phyloP scores from a whole-genome alignment of 1,140 invertebrate genomes.

The Ostrea denselamellosa region DNA sequence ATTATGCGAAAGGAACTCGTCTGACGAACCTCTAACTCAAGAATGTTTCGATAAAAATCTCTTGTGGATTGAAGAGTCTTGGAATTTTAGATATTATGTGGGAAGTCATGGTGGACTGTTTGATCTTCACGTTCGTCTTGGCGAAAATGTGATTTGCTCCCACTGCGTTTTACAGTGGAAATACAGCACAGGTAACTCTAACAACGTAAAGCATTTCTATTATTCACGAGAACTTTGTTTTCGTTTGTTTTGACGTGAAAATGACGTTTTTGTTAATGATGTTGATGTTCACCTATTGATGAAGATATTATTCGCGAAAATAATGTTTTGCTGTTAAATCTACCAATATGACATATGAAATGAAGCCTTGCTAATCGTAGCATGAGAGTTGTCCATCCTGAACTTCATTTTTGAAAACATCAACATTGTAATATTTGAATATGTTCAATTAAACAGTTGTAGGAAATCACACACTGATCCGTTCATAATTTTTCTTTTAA shows the following conservation, averaged over 20 bases:
- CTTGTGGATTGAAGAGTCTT: conserved; percentile 69
- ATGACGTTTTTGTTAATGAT: too few relatives aligned
- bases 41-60: conserved; percentile 58
- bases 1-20: conserved; percentile 84
- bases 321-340: too few relatives aligned
- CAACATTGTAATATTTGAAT: too few relatives aligned
- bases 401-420: not conserved
- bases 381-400: not conserved
- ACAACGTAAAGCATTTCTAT: too few relatives aligned
- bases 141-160: conserved; percentile 59
- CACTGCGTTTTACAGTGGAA: conserved; percentile 73
- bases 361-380: not conserved
- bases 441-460: not conserved
- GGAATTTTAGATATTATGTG: conserved; percentile 48
- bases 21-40: conserved; percentile 43
- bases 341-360: not conserved
- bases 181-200: conserved; percentile 64
- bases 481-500: not conserved
- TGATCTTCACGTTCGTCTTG: conserved; percentile 57
- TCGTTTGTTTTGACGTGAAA: too few relatives aligned
- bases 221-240: too few relatives aligned
- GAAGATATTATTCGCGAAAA: too few relatives aligned
- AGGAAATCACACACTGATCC: not conserved
- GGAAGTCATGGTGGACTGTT: conserved; percentile 53
- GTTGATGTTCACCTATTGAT: too few relatives aligned